Evolutionary conservation across 2,888 invertebrate species (phyloP).

Genomic region (Drosophila subsilvestris): DNA sequence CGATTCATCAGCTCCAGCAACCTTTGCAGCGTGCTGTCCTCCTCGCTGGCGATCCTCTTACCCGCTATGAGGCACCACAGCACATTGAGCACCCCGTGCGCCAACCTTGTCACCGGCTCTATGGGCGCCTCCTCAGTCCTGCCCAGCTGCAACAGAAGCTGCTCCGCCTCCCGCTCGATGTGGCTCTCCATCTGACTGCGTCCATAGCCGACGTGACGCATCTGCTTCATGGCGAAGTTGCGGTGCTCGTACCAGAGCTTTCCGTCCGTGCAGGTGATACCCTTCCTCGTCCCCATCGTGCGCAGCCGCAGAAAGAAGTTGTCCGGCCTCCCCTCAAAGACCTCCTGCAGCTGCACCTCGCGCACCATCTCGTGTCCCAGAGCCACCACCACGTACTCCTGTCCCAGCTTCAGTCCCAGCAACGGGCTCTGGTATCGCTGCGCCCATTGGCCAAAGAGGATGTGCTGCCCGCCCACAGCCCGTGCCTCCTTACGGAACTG

Average conservation of each 20-base stretch:
- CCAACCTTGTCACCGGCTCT: conserved; percentile 84
- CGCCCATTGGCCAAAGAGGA: conserved; percentile 85
- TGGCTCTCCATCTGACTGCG: conserved; percentile 85
- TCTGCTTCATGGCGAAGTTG: conserved; percentile 85
- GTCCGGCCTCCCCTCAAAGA: conserved; percentile 88
- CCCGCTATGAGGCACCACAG: conserved; percentile 87
- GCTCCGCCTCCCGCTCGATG: conserved; percentile 86
- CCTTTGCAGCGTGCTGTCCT: conserved; percentile 83
- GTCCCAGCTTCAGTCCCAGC: conserved; percentile 86
- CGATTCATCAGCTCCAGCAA: conserved; percentile 85
- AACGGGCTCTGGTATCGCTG: conserved; percentile 85
- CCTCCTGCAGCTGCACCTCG: conserved; percentile 86
- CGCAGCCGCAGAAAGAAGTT: conserved; percentile 87
- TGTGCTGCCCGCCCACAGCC: conserved; percentile 85
- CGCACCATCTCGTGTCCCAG: conserved; percentile 85
- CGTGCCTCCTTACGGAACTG: conserved; percentile 80
- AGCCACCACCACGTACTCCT: conserved; percentile 85
- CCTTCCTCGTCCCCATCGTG: conserved; percentile 86
- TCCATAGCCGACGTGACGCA: conserved; percentile 86
- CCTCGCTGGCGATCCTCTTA: conserved; percentile 83
- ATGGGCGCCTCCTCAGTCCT: conserved; percentile 61
- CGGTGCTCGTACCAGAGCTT: conserved; percentile 86
- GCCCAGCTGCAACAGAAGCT: conserved; percentile 80
- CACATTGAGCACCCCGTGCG: conserved; percentile 87
- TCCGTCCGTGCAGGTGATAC: conserved; percentile 87